A percentile compares a stretch with the other conserved stretches of the same genome.
Conservation (phyloP, 2,797 vertebrate genomes). For the Sebastolobus alascanus region DNA sequence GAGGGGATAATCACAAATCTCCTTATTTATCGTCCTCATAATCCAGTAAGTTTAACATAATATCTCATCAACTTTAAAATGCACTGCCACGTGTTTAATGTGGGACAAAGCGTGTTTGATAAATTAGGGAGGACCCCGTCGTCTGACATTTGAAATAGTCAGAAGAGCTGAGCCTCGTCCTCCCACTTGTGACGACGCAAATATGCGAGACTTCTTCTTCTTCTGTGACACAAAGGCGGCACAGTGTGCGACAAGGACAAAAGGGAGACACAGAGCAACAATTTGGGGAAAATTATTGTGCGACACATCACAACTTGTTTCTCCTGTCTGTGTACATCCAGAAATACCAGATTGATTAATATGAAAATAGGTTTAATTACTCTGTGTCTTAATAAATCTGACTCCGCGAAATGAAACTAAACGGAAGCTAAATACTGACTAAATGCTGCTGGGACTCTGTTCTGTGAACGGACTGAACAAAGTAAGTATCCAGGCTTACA, state of each 20-base stretch:
- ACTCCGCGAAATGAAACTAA: neutral
- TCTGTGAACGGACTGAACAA: neutral
- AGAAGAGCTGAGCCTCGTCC: neutral
- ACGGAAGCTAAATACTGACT: neutral
- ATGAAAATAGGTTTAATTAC: neutral
- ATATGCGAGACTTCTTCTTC: constrained; percentile 33
- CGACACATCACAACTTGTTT: neutral
- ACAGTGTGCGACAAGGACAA: constrained; percentile 26
- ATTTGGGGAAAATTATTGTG: neutral
- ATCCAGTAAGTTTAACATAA: neutral
- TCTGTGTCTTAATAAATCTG: neutral
- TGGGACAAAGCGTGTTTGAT: neutral
- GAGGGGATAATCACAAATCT: neutral
- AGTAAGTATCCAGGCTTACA: neutral
- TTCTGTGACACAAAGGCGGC: constrained; percentile 55
- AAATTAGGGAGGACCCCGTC: neutral
- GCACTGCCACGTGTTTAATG: neutral
- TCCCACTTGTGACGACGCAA: constrained; percentile 40
- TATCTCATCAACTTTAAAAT: neutral
- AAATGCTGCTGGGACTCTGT: neutral
- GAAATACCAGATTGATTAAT: neutral
- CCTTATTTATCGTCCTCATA: neutral
- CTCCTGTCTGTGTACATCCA: neutral
- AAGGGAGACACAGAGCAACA: neutral
- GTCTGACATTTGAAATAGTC: constrained; percentile 1